Evolutionary conservation across 2,113 vertebrate species (phyloP).

Genomic region (Corapipo altera): DNA sequence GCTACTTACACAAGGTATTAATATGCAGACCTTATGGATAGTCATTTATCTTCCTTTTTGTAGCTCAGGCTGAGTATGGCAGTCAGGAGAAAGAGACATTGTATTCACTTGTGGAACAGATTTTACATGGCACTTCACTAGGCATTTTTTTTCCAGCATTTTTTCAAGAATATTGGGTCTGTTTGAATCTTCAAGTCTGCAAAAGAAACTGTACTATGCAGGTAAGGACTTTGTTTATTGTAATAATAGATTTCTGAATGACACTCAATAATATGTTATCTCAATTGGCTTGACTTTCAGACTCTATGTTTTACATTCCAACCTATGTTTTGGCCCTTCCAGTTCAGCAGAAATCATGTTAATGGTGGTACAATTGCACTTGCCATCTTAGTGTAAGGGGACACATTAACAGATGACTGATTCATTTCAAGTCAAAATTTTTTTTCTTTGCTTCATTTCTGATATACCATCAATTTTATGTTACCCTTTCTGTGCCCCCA

Average conservation of each 20-base stretch:
- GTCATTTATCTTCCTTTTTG: background rate
- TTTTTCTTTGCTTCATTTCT: background rate
- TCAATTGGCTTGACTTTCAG: background rate
- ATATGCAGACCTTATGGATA: background rate
- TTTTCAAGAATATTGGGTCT: background rate
- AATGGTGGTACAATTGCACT: background rate
- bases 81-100: background rate
- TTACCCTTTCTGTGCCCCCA: background rate
- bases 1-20: background rate
- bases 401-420: background rate
- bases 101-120: background rate
- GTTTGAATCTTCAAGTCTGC: background rate
- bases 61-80: background rate
- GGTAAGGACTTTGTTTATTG: background rate
- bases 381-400: background rate
- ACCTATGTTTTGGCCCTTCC: background rate
- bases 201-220: background rate
- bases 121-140: background rate
- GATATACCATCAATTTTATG: background rate
- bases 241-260: background rate
- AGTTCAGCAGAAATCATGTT: background rate
- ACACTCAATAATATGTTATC: background rate
- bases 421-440: background rate
- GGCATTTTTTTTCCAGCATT: background rate
- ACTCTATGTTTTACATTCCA: background rate